These are phyloP conservation scores for Drosophila carrolli DNA, from an alignment of 1,140 invertebrate genomes.

Conservation along the genomic window DNA sequence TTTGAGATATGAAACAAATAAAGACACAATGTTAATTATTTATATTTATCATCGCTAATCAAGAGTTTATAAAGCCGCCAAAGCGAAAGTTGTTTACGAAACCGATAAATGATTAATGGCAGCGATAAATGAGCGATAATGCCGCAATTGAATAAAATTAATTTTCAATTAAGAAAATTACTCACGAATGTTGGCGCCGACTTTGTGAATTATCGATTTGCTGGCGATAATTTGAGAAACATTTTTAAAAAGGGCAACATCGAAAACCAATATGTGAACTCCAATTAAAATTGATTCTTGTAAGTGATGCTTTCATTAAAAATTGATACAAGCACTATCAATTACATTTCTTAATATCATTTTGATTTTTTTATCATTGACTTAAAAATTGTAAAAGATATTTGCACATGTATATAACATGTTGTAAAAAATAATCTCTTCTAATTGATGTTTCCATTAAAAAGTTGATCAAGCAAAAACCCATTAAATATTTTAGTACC, in stretches of 20 bases:
- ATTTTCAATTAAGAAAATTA: conserved; percentile 44
- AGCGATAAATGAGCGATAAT: conserved; percentile 42
- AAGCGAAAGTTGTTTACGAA: conserved; percentile 5
- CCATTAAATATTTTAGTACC: too few relatives aligned
- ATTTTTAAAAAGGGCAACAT: not conserved
- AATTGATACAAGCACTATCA: too few relatives aligned
- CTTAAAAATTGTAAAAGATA: too few relatives aligned
- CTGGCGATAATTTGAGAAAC: conserved; percentile 7
- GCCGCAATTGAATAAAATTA: conserved; percentile 34
- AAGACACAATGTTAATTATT: conserved; percentile 2
- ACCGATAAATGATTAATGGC: conserved; percentile 30
- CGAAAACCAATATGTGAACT: not conserved
- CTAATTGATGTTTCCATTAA: not conserved
- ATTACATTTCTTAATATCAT: too few relatives aligned
- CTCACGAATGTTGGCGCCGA: conserved; percentile 18
- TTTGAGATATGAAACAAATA: not conserved
- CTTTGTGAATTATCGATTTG: conserved; percentile 20
- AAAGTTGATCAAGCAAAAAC: not conserved
- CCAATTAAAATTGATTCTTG: not conserved
- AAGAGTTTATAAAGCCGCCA: conserved; percentile 4
- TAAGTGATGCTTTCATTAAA: too few relatives aligned
- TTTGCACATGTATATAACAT: too few relatives aligned
- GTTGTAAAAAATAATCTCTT: not conserved
- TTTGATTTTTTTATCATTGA: too few relatives aligned
- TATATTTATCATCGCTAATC: conserved; percentile 7